Conservation (phyloP, 2,888 invertebrate genomes). For the Polymixis lichenea region DNA sequence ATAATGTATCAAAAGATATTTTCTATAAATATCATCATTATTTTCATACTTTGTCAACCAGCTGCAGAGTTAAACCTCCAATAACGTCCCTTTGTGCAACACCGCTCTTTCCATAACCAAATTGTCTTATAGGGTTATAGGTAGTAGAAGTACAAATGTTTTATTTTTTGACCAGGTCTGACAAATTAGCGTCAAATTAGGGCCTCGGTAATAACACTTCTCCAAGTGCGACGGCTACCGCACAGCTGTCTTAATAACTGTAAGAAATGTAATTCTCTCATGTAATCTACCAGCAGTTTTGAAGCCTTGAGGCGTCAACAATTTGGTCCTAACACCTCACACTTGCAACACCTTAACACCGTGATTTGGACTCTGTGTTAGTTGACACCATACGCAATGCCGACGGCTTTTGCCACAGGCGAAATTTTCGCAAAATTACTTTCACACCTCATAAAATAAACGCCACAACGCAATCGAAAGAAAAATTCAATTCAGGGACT, state of each 20-base stretch:
- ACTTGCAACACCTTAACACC: conserved; percentile 51
- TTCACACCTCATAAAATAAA: conserved; percentile 33
- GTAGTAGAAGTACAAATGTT: neutral
- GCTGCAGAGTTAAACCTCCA: neutral
- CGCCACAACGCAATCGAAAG: neutral
- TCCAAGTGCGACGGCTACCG: conserved; percentile 20
- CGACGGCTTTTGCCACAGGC: conserved; percentile 52
- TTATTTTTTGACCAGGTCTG: conserved; percentile 27
- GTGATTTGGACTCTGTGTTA: conserved; percentile 55
- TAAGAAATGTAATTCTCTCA: conserved; percentile 50
- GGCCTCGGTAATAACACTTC: conserved; percentile 38
- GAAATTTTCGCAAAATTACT: conserved; percentile 24
- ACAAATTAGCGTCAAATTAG: conserved; percentile 59
- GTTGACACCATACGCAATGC: conserved; percentile 54
- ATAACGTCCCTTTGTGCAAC: neutral
- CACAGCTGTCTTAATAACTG: conserved; percentile 60
- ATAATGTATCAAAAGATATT: neutral
- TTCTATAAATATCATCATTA: neutral
- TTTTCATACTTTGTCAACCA: neutral
- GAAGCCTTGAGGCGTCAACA: conserved; percentile 44
- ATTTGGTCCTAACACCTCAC: conserved; percentile 57
- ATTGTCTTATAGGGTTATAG: conserved; percentile 7
- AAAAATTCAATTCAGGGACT: neutral
- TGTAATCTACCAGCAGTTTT: conserved; percentile 29
- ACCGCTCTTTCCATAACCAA: neutral